Conservation (phyloP, 1,140 invertebrate species). For the Hypsibius dujardini region DNA sequence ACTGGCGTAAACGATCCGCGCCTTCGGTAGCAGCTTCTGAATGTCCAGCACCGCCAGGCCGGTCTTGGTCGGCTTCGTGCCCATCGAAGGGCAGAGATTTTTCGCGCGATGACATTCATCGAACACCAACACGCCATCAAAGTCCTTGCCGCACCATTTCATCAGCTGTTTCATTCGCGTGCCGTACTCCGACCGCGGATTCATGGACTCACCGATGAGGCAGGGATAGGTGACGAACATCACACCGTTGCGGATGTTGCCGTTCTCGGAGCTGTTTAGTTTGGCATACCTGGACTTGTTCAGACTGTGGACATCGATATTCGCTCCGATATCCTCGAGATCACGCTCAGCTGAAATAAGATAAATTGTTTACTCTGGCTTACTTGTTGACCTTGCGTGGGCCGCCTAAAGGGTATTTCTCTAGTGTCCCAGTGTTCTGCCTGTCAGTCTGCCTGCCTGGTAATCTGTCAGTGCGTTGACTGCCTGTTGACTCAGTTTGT, state of each 20-base stretch:
- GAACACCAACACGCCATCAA: slow-evolving; percentile 48
- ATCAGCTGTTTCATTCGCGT: slow-evolving; percentile 82
- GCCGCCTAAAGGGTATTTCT: no score
- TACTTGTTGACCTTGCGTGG: no score
- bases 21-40: slow-evolving; percentile 80
- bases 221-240: slow-evolving; percentile 96
- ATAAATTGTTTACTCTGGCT: no score
- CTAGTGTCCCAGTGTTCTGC: no score
- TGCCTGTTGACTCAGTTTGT: no score
- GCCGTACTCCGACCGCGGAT: slow-evolving; percentile 47
- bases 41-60: slow-evolving; percentile 82
- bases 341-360: slow-evolving; percentile 92
- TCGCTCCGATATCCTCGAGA: slow-evolving; percentile 80
- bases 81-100: slow-evolving; percentile 88
- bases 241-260: slow-evolving; percentile 83
- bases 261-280: slow-evolving; percentile 76
- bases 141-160: slow-evolving; percentile 91
- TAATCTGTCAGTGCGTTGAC: no score
- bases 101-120: slow-evolving; percentile 67
- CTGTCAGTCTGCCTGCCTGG: no score
- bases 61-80: slow-evolving; percentile 71
- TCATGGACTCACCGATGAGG: slow-evolving; percentile 73
- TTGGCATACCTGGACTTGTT: slow-evolving; percentile 89
- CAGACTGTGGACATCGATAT: slow-evolving; percentile 69
- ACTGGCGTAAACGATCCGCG: slow-evolving; percentile 88